Base-by-base conservation (phyloP, 2,113 vertebrate genomes). In the Perca schrenkii region DNA sequence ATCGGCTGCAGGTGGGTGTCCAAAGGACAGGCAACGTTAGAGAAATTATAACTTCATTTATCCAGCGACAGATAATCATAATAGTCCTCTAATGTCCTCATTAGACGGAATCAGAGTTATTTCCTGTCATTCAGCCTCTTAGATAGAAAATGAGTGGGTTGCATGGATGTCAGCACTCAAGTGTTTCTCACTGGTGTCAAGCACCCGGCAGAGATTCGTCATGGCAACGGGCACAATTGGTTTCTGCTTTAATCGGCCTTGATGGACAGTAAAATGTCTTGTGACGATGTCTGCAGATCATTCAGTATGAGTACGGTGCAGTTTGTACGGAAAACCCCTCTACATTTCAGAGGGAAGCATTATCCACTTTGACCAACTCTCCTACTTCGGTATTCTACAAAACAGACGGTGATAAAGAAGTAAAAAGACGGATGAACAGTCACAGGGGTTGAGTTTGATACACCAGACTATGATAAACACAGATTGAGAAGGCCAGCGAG, bases 211-310 rank as follows among this genome's bases (percentile, higher is more conserved):
- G 36, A 83, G 82, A 85, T 89, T 88, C 73, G 87, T 87, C 91
- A 88, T 88, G 80, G 86, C 84, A 90, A 91, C 91, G 74, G 70
- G 83, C 56, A 25, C 2, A 73, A 57, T 7, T 43, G 10, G 11
- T 21, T 73, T 78, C 72, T 17, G 56, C 69, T 36, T 79, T 53
- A 81, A 75, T 85, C 80, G 22, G 36, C 21, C 36, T 22, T 19
- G 60, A 82, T 56, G 77, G 58, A 73, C 25, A 22, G 74, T 43
- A 36, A 66, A 62, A 53, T 53, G 63, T 53, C 57, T 66, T 2
- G 72, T 57, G 68, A 57, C 10, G 25, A 72, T 36, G 19, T 6
- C 49, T 47, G 40, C 67, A 34, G 16, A 15, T 83, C 46, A 62
- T 62, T 70, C 34, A 70, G 58, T 28, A 22, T 17, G 74, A 22